Evolutionary conservation across 2,888 invertebrate genomes (phyloP).

Genomic region (Xanthorhoe designata): DNA sequence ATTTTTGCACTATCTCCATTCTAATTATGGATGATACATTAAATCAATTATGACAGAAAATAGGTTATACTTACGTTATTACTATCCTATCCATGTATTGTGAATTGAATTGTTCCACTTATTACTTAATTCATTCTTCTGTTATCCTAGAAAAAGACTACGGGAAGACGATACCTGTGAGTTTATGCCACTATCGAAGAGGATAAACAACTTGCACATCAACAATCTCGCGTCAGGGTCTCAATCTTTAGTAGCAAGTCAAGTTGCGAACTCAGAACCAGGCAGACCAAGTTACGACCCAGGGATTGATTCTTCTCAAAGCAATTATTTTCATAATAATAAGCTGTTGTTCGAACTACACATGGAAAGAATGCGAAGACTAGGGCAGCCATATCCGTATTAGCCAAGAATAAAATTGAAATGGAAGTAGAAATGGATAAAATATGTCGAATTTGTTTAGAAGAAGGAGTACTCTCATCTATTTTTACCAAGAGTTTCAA

Average conservation of each 20-base stretch:
- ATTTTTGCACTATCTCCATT: not conserved
- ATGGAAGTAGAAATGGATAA: constrained; percentile 66
- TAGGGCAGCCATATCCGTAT: constrained; percentile 80
- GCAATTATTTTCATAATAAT: constrained; percentile 95
- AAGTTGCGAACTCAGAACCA: constrained; percentile 40
- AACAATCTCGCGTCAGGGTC: constrained; percentile 68
- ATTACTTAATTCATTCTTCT: not conserved
- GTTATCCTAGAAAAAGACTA: constrained; percentile 88
- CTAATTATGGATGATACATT: constrained; percentile 13
- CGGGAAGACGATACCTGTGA: constrained; percentile 92
- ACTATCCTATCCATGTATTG: not conserved
- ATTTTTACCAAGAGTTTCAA: constrained; percentile 86
- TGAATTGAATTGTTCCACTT: not conserved
- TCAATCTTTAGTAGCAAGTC: constrained; percentile 67
- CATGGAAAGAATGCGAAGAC: constrained; percentile 91
- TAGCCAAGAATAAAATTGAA: constrained; percentile 42
- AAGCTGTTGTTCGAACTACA: constrained; percentile 94
- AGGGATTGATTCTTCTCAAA: constrained; percentile 90
- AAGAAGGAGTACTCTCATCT: constrained; percentile 86
- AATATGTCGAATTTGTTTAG: constrained; percentile 87
- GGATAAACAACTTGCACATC: constrained; percentile 95
- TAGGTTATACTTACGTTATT: constrained; percentile 58
- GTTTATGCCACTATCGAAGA: constrained; percentile 94
- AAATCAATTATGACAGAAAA: constrained; percentile 76
- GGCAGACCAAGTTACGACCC: constrained; percentile 88